Evolutionary conservation across 37 sponge, comb jelly and placozoan species (phyloP), one percentile per base, ranked within the genome.

Genomic region (Spongilla lacustris): DNA sequence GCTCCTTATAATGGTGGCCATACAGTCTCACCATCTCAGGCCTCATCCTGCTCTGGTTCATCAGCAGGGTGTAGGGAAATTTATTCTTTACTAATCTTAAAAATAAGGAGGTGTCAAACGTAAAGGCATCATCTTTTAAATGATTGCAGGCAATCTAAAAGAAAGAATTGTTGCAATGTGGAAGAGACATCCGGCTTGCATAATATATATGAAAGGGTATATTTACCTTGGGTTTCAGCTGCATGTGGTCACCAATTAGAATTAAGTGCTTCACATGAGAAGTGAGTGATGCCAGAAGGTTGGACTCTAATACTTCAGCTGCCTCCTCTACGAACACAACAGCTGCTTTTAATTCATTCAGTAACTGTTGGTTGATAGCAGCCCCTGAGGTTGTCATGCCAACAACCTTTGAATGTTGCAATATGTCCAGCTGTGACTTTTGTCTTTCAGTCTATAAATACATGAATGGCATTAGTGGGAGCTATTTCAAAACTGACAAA

Each of bases 321-420:
- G 80, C 80, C 66, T 80, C 80, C 33, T 80, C 80, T n/a, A 80
- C 80, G 67, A 80, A 80, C 80, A 80, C 67, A 27, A 80, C 67
- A 4, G 80, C 69, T 67, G 80, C 80, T 24, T 66, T 2, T 5
- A 80, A n/a, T 36, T 68, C 22, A 9, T 66, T 80, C 68, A 80
- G 67, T 17, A 80, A 17, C 67, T 66, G 66, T 24, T 80, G 80
- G 36, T 67, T 32, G 24, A 80, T 80, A 13, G 80, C 80, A 29
- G 80, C 80, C 26, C 80, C 80, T 13, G 68, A 67, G n/a, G 80
- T 80, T 29, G 80, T 80, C 80, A 80, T 68, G 19, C 49, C 80
- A 31, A 80, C 68, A 14, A 80, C n/a, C 67, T 29, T 80, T 33
- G 80, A 68, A 24, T 9, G 12, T 35, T 67, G 50, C 67, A 80